Base-by-base conservation (phyloP, 2,113 vertebrate genomes). In the Probosciger aterrimus region DNA sequence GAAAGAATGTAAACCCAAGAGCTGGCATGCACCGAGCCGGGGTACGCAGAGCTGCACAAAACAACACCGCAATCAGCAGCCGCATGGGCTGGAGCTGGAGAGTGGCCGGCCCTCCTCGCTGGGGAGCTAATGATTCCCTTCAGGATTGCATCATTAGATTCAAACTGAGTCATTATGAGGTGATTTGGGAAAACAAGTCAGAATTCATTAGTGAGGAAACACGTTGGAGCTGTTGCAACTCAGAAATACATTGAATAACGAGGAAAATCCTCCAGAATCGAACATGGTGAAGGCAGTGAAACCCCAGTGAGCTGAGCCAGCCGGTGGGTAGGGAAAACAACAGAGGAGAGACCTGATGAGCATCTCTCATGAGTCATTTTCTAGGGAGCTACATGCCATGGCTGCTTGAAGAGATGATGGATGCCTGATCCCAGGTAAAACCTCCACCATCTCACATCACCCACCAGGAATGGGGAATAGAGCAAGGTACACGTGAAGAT, bases 81-180 rank as follows among this genome's bases (percentile, higher is more conserved):
- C 94, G 43, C 76, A 2, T 10, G 93, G 97, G 94, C 90, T 84
- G 67, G 82, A 80, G 83, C 85, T 90, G 92, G 95, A 96, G 88
- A 84, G 70, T 14, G 75, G 95, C 89, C 18, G 78, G 55, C 53
- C 85, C 85, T 96, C 67, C 50, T 57, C 69, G 96, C 95, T 62
- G 57, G 55, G 68, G 90, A 97, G 89, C 82, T 86, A 94, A 96
- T 39, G 82, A 94, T 93, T 95, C 98, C 97, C 96, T 93, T 24
- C 92, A 95, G 97, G 92, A 94, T 95, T 95, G 79, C 95, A 93
- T 96, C 96, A 92, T 94, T 95, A 92, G 88, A 84, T 95, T 95
- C 59, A 90, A 80, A 97, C 91, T 97, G 95, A 98, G 97, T 98
- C 97, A 97, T 65, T 69, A 89, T 63, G 80, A 92, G 76, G 96